Conservation (phyloP, 2,888 invertebrate species). For the Eupithecia pulchellata region DNA sequence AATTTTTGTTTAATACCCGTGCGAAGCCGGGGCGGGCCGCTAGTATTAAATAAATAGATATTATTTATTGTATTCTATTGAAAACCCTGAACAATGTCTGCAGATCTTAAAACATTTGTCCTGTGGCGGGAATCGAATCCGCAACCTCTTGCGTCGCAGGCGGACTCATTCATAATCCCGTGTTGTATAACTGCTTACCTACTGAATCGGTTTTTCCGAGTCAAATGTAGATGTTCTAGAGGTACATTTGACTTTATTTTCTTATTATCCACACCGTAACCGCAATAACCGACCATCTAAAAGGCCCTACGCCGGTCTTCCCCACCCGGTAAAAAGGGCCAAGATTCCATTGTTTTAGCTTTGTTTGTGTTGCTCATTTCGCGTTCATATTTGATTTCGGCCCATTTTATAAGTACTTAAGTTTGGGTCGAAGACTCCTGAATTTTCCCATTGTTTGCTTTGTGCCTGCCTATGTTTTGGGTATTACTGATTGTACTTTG, state of each 20-base stretch:
- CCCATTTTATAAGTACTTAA: constrained; percentile 57
- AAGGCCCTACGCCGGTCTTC: constrained; percentile 18
- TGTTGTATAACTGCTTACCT: no score
- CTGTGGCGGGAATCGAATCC: no score
- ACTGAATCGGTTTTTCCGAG: neutral
- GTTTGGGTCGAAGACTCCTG: constrained; percentile 62
- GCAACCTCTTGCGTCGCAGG: no score
- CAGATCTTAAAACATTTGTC: no score
- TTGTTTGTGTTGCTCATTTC: constrained; percentile 76
- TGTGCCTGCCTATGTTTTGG: constrained; percentile 38
- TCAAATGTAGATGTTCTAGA: neutral
- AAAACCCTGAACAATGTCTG: no score
- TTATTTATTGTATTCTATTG: no score
- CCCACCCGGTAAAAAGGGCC: constrained; percentile 55
- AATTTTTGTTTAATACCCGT: no score
- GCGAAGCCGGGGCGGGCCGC: no score
- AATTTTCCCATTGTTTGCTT: constrained; percentile 55
- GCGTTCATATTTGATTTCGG: constrained; percentile 77
- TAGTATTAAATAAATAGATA: no score
- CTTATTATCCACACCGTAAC: neutral
- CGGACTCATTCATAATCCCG: no score
- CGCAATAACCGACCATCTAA: constrained; percentile 22
- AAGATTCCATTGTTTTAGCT: constrained; percentile 70
- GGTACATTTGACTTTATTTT: neutral
- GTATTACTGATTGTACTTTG: constrained; percentile 37